Conservation (phyloP, 2,888 invertebrate species). For the Cheilosia soror region DNA sequence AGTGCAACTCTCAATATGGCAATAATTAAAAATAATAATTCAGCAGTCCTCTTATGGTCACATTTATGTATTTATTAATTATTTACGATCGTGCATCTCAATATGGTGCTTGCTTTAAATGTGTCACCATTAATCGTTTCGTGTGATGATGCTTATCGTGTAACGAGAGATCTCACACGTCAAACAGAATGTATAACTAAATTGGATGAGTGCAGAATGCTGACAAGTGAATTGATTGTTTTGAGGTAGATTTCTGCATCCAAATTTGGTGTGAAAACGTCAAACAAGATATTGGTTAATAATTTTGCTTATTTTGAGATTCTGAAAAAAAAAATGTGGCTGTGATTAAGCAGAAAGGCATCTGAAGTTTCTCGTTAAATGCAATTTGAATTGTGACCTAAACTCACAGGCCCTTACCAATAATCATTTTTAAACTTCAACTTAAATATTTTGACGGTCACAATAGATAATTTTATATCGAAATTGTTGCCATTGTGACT, state of each 20-base stretch:
- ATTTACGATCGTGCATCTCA: not conserved
- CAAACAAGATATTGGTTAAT: not conserved
- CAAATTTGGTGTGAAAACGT: conserved; percentile 32
- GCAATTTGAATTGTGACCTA: too few species aligned
- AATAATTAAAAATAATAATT: conserved; percentile 59
- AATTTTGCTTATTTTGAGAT: not conserved
- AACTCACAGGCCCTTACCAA: too few species aligned
- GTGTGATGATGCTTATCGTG: conserved; percentile 36
- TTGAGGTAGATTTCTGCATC: conserved; percentile 19
- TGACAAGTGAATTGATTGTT: conserved; percentile 42
- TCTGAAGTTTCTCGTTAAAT: not conserved
- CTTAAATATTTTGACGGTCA: too few species aligned
- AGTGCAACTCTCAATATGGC: conserved; percentile 35
- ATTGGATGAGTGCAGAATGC: conserved; percentile 24
- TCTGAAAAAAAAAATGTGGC: not conserved
- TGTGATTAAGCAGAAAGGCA: not conserved
- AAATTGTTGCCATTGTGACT: too few species aligned
- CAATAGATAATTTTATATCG: too few species aligned
- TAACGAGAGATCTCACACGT: conserved; percentile 42
- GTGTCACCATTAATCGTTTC: conserved; percentile 48
- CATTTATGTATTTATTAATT: conserved; percentile 47
- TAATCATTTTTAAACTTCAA: too few species aligned
- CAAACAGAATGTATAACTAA: conserved; percentile 22
- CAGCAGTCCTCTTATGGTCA: not conserved
- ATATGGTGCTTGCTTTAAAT: conserved; percentile 43